A percentile compares a stretch with the other conserved stretches of the same genome.
These are phyloP conservation scores for Tetranychus piercei DNA, from an alignment of 2,888 invertebrate species.

Conservation along the genomic window DNA sequence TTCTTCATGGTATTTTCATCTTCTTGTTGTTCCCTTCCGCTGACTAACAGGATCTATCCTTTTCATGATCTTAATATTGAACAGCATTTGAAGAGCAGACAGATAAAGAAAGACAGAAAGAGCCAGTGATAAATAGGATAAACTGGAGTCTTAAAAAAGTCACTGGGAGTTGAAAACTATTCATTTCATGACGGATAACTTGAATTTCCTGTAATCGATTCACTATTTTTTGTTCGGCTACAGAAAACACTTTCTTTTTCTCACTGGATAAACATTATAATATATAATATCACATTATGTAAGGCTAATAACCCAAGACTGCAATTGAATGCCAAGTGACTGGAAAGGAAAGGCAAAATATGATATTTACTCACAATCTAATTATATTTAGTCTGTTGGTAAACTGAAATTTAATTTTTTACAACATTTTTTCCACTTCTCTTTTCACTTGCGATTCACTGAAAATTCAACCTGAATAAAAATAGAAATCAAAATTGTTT, in stretches of 20 bases:
- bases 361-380: no score
- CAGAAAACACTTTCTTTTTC: background rate
- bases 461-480: no score
- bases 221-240: background rate
- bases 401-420: no score
- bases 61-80: no score
- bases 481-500: no score
- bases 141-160: background rate
- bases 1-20: background rate
- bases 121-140: background rate
- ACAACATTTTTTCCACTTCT: no score
- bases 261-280: background rate
- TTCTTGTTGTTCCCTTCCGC: no score
- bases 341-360: background rate
- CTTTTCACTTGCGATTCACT: no score
- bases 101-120: background rate
- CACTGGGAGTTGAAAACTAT: background rate
- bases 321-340: background rate
- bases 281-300: background rate
- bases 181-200: background rate
- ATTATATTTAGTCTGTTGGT: no score
- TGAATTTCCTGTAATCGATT: background rate
- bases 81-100: background rate
- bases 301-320: background rate
- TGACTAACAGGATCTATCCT: no score